Percentiles rank a stretch among this genome's conserved stretches.
These are phyloP conservation scores for Apis mellifera DNA, from an alignment of 1,140 invertebrate genomes.

Conservation along the genomic window DNA sequence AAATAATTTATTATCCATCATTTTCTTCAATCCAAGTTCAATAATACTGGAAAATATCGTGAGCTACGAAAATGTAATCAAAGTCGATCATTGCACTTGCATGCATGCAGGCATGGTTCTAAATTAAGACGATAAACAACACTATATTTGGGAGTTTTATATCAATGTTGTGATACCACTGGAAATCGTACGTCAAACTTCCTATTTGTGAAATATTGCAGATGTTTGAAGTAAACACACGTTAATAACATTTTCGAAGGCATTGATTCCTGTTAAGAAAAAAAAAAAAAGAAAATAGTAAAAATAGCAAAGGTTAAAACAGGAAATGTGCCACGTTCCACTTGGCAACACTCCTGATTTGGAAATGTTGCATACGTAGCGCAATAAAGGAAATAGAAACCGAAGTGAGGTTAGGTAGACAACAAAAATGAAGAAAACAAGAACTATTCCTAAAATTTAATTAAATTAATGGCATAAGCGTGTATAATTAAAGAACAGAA, in stretches of 20 bases:
- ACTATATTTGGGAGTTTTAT: conserved; percentile 28
- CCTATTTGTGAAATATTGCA: not conserved
- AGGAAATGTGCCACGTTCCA: conserved; percentile 39
- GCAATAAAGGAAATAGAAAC: conserved; percentile 38
- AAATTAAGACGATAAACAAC: conserved; percentile 31
- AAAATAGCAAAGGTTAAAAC: conserved; percentile 1
- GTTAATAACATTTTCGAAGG: not conserved
- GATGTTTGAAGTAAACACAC: conserved; percentile 19
- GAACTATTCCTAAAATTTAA: conserved; percentile 16
- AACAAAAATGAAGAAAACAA: not conserved
- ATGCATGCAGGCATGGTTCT: not conserved
- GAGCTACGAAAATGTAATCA: not conserved
- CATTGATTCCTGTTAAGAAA: conserved; percentile 3
- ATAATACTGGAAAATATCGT: not conserved
- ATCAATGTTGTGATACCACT: conserved; percentile 6
- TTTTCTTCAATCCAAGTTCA: not conserved
- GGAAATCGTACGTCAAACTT: conserved; percentile 15
- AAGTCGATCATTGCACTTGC: not conserved
- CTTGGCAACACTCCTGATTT: conserved; percentile 42
- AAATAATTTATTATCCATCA: not conserved
- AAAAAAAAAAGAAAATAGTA: conserved; percentile 17
- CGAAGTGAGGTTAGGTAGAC: not conserved
- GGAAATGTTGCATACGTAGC: conserved; percentile 39
- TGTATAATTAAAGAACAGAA: conserved; percentile 18
- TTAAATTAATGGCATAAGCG: conserved; percentile 33